Conservation (phyloP, 30 jellyfish, hydroid and myxozoan genomes). For the Nemopilema nomurai region DNA sequence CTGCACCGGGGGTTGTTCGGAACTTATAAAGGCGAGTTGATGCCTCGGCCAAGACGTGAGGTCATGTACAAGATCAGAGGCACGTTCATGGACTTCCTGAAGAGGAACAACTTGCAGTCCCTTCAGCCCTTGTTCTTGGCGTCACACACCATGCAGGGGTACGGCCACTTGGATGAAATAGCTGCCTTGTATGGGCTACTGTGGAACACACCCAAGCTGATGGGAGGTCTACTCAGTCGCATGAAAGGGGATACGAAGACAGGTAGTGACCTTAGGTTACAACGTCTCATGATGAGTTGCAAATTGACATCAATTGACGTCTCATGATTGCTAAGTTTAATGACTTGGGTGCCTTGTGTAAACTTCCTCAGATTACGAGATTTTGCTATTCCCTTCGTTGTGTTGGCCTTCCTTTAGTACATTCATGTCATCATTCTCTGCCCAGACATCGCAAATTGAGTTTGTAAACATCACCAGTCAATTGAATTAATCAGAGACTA, state of each 20-base stretch:
- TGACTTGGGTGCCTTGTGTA: too few species aligned
- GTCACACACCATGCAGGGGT: slow-evolving; percentile 87
- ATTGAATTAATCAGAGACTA: too few species aligned
- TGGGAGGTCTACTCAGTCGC: slow-evolving; percentile 62
- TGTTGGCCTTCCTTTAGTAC: too few species aligned
- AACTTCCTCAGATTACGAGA: too few species aligned
- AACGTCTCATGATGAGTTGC: not conserved
- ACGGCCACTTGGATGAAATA: slow-evolving; percentile 87
- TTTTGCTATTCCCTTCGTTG: too few species aligned
- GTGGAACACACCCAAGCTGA: slow-evolving; percentile 94
- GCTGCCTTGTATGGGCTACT: slow-evolving; percentile 89
- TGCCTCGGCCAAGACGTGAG: slow-evolving; percentile 81
- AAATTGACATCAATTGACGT: not conserved
- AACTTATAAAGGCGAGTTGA: slow-evolving; percentile 78
- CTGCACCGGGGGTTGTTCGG: slow-evolving; percentile 76
- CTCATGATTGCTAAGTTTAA: too few species aligned
- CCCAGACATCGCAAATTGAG: too few species aligned
- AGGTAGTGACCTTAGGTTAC: slow-evolving; percentile 42
- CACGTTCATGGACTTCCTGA: slow-evolving; percentile 69
- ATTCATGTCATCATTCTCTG: too few species aligned
- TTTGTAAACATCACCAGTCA: too few species aligned
- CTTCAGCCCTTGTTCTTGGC: slow-evolving; percentile 71
- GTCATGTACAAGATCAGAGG: slow-evolving; percentile 76
- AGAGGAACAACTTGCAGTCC: slow-evolving; percentile 53
- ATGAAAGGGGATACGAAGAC: slow-evolving; percentile 38